Conservation (phyloP, 1,140 invertebrate species). For the Limonius californicus region DNA sequence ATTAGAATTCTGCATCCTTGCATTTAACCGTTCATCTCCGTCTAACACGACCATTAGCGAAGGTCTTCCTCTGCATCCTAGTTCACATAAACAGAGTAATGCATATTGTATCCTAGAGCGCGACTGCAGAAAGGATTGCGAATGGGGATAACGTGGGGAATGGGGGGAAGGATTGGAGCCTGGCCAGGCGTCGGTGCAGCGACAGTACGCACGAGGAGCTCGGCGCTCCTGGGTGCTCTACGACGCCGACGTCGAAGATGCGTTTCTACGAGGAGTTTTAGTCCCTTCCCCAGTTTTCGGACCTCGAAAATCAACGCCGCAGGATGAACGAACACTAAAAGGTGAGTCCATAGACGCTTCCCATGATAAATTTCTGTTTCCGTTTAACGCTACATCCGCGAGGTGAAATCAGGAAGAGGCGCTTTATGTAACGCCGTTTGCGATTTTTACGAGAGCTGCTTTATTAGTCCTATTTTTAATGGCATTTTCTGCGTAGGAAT, state of each 20-base stretch:
- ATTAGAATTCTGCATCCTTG: constrained; percentile 19
- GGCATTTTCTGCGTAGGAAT: constrained; percentile 4
- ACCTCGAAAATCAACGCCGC: not conserved
- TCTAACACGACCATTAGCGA: not conserved
- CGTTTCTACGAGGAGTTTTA: constrained; percentile 4
- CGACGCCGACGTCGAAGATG: constrained; percentile 16
- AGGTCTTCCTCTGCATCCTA: constrained; percentile 12
- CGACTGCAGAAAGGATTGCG: constrained; percentile 24
- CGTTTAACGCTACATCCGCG: no score
- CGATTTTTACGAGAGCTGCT: not conserved
- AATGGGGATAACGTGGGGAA: constrained; percentile 21
- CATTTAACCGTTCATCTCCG: constrained; percentile 4
- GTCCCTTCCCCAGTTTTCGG: not conserved
- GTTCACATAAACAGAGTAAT: constrained; percentile 23
- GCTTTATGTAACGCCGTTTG: not conserved
- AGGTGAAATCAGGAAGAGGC: not conserved
- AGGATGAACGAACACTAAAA: not conserved
- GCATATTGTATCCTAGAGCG: constrained; percentile 19
- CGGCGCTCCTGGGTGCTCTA: constrained; percentile 18
- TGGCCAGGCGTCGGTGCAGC: constrained; percentile 25
- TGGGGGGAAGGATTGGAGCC: constrained; percentile 20
- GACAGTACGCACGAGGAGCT: constrained; percentile 26
- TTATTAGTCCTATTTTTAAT: constrained; percentile 13
- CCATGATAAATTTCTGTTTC: not conserved
- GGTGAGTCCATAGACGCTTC: not conserved